Percentiles rank a stretch among this genome's conserved stretches.
Conservation (phyloP, 2,797 vertebrate genomes). For the Molossus molossus region DNA sequence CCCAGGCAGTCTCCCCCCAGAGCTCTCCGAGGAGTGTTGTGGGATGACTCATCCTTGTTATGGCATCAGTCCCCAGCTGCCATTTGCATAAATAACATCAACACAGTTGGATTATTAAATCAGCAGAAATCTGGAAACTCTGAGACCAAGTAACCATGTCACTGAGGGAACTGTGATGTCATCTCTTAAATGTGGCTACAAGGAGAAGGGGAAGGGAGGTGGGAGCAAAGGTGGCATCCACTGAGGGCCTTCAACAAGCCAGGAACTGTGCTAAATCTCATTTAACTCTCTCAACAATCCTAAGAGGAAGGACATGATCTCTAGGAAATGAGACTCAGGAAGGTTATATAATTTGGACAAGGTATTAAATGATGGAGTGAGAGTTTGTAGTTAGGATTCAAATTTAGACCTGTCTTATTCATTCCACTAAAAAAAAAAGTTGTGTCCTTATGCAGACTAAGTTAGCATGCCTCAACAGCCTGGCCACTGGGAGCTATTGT, state of each 20-base stretch:
- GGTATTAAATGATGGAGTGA: not conserved
- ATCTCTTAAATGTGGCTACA: not conserved
- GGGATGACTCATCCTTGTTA: constrained; percentile 41
- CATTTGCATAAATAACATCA: constrained; percentile 62
- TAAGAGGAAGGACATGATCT: not conserved
- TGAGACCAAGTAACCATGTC: not conserved
- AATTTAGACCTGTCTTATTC: constrained; percentile 23
- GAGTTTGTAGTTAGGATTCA: constrained; percentile 12
- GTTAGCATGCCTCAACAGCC: not conserved
- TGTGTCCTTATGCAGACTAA: not conserved
- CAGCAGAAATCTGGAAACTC: constrained; percentile 64
- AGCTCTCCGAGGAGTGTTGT: constrained; percentile 27
- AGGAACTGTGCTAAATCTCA: not conserved
- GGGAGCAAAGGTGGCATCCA: not conserved
- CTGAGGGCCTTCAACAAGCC: not conserved
- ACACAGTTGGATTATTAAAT: constrained; percentile 59
- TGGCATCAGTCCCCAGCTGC: not conserved
- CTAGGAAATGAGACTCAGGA: not conserved
- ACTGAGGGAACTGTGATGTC: not conserved
- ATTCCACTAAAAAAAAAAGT: constrained; percentile 2
- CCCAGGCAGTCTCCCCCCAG: not conserved
- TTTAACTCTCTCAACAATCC: not conserved
- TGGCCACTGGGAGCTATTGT: not conserved
- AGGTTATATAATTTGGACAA: not conserved
- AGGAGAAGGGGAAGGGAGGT: not conserved